phyloP scores from a whole-genome alignment of 2,888 invertebrate genomes.

The Drymonia ruficornis region DNA sequence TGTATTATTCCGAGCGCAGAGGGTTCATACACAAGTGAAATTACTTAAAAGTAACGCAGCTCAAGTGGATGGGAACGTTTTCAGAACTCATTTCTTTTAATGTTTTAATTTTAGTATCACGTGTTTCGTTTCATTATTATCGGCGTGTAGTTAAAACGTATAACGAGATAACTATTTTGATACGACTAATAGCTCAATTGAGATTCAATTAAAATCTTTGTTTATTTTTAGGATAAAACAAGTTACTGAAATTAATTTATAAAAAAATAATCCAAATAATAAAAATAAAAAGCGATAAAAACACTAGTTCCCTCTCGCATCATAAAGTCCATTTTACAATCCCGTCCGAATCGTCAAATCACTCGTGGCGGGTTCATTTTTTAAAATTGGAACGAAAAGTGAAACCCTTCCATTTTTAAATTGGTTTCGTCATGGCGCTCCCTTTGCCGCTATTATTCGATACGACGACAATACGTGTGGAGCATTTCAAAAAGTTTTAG shows the following conservation, averaged over 20 bases:
- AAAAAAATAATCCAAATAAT: slow-evolving; percentile 21
- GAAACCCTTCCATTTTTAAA: slow-evolving; percentile 82
- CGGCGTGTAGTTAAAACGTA: slow-evolving; percentile 5
- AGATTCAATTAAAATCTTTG: background rate
- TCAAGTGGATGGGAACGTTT: slow-evolving; percentile 78
- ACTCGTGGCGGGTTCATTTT: slow-evolving; percentile 77
- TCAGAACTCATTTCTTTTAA: slow-evolving; percentile 62
- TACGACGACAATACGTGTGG: slow-evolving; percentile 52
- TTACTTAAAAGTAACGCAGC: slow-evolving; percentile 76
- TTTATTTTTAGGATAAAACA: background rate
- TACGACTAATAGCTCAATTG: background rate
- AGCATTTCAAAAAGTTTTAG: slow-evolving; percentile 47
- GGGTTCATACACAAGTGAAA: slow-evolving; percentile 79
- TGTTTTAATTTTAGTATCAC: slow-evolving; percentile 48
- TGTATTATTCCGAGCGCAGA: slow-evolving; percentile 56
- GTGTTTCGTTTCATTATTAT: slow-evolving; percentile 42
- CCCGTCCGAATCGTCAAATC: slow-evolving; percentile 78
- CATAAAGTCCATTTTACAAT: slow-evolving; percentile 69
- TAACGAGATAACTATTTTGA: background rate
- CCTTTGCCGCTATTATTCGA: slow-evolving; percentile 69
- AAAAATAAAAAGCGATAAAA: slow-evolving; percentile 33
- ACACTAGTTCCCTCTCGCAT: slow-evolving; percentile 61
- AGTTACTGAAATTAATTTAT: background rate
- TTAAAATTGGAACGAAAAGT: slow-evolving; percentile 79
- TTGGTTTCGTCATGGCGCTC: slow-evolving; percentile 80